Conservation (phyloP, 2,113 vertebrate species). For the Ia io region DNA sequence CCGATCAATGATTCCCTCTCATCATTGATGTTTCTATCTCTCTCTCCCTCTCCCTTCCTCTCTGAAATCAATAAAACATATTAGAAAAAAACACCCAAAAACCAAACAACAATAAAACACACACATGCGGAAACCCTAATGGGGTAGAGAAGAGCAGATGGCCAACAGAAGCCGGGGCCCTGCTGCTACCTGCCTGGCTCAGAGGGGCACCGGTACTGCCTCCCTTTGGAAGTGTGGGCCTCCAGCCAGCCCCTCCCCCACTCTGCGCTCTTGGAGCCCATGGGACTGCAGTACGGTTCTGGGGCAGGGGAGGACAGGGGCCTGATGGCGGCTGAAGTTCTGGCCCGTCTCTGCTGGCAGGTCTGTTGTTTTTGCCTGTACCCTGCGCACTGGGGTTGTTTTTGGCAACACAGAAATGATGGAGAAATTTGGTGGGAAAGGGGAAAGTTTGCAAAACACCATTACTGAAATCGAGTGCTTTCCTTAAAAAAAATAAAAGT, state of each 20-base stretch:
- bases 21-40: too few relatives aligned
- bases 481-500: not conserved
- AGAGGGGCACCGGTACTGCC: too few relatives aligned
- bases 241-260: not conserved
- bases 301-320: not conserved
- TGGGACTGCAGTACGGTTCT: not conserved
- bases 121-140: not conserved
- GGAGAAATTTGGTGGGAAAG: conserved; percentile 51
- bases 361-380: not conserved
- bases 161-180: not conserved
- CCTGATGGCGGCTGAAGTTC: not conserved
- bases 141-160: not conserved
- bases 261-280: not conserved
- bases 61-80: too few relatives aligned
- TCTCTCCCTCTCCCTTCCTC: too few relatives aligned
- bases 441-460: conserved; percentile 16
- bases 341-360: not conserved
- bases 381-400: not conserved
- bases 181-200: not conserved
- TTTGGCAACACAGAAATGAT: conserved; percentile 24
- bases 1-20: too few relatives aligned
- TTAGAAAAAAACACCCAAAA: too few relatives aligned
- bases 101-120: too few relatives aligned
- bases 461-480: not conserved
- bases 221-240: not conserved